Evolutionary conservation across 2,888 invertebrate genomes (phyloP), one percentile per base, ranked within the genome.

Genomic region (Tortricodes alternella): DNA sequence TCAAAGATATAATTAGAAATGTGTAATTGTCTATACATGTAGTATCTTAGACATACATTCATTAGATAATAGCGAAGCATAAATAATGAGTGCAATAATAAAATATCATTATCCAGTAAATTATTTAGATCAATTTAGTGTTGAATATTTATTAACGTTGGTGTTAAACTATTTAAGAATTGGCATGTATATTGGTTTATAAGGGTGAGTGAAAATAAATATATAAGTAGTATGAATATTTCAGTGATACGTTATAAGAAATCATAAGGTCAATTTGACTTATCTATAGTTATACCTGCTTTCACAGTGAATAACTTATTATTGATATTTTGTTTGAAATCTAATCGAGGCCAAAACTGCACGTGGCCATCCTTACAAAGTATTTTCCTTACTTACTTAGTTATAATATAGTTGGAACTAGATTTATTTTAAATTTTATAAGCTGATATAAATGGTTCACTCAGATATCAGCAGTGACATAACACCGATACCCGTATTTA

Each of bases 1-100:
- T n/a, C n/a, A n/a, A n/a, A n/a, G n/a, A n/a, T n/a, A n/a, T n/a
- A n/a, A n/a, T n/a, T n/a, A n/a, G n/a, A n/a, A n/a, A n/a, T n/a
- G n/a, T n/a, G n/a, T n/a, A n/a, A n/a, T n/a, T n/a, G n/a, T n/a
- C n/a, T n/a, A n/a, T n/a, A n/a, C n/a, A n/a, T n/a, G n/a, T n/a
- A 38, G 9, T 34, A 23, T 29, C 7, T 13, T 16, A 32, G 35
- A 35, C 11, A 24, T 53, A 39, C 29, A 53, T 34, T 53, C 37
- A 39, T 48, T 55, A 55, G 46, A 13, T 34, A 34, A 19, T n/a
- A 18, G 18, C 2, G 8, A 38, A 38, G 2, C 16, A 27, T 29
- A 46, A 50, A 49, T 32, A 29, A 56, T 32, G 29, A 38, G 56
- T 56, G 56, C 56, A 56, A 56, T 56, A 56, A 41, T n/a, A n/a